phyloP scores from a whole-genome alignment of 2,888 invertebrate species.

The Dasypolia templi region DNA sequence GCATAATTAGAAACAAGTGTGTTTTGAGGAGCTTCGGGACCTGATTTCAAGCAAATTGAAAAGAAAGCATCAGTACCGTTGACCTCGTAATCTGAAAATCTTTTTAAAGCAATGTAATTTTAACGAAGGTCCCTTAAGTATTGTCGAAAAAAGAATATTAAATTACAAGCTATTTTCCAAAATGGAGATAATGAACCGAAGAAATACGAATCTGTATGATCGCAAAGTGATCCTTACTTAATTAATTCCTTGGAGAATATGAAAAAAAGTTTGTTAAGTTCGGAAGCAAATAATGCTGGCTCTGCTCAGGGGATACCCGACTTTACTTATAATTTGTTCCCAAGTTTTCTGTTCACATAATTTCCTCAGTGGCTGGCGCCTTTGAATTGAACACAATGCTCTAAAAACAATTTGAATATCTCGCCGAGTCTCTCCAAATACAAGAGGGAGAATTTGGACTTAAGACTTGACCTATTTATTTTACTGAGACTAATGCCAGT shows the following conservation, averaged over 20 bases:
- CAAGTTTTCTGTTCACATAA: constrained; percentile 80
- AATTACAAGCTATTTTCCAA: constrained; percentile 68
- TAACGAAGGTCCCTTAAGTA: constrained; percentile 64
- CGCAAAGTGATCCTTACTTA: constrained; percentile 79
- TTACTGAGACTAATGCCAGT: constrained; percentile 67
- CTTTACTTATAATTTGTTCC: constrained; percentile 79
- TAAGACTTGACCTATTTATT: constrained; percentile 71
- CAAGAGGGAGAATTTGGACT: constrained; percentile 52
- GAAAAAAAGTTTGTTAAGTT: constrained; percentile 77
- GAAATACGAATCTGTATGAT: constrained; percentile 76
- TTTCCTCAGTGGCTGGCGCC: constrained; percentile 74
- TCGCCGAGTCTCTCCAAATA: constrained; percentile 48
- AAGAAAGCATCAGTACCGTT: constrained; percentile 26
- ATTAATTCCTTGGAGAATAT: constrained; percentile 80
- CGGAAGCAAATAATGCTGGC: constrained; percentile 76
- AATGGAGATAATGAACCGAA: constrained; percentile 74
- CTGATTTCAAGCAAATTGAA: constrained; percentile 37
- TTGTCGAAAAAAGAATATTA: constrained; percentile 65
- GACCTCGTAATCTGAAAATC: constrained; percentile 50
- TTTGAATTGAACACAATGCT: constrained; percentile 79
- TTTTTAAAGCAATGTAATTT: constrained; percentile 61
- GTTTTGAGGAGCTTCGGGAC: neutral
- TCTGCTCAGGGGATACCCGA: constrained; percentile 71
- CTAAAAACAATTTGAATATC: constrained; percentile 67
- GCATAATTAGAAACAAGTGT: constrained; percentile 22